Percentiles rank a stretch among this genome's conserved stretches.
Conservation (phyloP, 1,140 invertebrate species). For the Drosophila micromelanica region DNA sequence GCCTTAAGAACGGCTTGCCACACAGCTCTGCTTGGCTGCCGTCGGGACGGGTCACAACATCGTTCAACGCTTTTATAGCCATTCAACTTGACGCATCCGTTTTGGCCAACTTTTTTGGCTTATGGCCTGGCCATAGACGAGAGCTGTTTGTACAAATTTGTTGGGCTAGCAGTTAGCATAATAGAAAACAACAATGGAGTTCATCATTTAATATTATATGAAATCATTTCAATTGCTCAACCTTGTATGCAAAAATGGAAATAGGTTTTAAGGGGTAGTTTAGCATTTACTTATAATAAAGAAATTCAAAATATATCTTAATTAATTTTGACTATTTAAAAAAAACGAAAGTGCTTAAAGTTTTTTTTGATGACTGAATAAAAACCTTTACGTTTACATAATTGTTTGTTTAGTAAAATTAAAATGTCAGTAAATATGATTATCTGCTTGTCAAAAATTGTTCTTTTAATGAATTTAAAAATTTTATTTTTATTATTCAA, state of each 20-base stretch:
- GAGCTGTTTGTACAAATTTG: slow-evolving; percentile 46
- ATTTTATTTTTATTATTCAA: too few species aligned
- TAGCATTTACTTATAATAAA: too few species aligned
- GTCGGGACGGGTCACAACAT: slow-evolving; percentile 53
- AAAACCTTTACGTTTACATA: too few species aligned
- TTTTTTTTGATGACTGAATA: too few species aligned
- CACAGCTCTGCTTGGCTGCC: neutral
- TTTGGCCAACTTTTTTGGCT: slow-evolving; percentile 70
- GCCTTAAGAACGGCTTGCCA: slow-evolving; percentile 11
- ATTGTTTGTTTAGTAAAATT: too few species aligned
- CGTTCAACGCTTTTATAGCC: slow-evolving; percentile 79
- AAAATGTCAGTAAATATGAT: too few species aligned
- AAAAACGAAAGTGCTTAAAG: too few species aligned
- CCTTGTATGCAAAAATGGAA: neutral
- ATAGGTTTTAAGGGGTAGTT: too few species aligned
- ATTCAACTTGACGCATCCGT: slow-evolving; percentile 77
- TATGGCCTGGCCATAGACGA: slow-evolving; percentile 24
- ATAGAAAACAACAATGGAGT: neutral
- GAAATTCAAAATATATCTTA: too few species aligned
- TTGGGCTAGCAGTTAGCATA: slow-evolving; percentile 19
- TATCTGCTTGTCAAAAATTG: too few species aligned
- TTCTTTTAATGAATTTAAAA: too few species aligned
- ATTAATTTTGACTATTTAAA: too few species aligned
- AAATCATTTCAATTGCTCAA: neutral
- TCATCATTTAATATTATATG: neutral